Evolutionary conservation across 2,113 vertebrate species (phyloP), one percentile per base, ranked within the genome.

Genomic region (Antigone vipio): DNA sequence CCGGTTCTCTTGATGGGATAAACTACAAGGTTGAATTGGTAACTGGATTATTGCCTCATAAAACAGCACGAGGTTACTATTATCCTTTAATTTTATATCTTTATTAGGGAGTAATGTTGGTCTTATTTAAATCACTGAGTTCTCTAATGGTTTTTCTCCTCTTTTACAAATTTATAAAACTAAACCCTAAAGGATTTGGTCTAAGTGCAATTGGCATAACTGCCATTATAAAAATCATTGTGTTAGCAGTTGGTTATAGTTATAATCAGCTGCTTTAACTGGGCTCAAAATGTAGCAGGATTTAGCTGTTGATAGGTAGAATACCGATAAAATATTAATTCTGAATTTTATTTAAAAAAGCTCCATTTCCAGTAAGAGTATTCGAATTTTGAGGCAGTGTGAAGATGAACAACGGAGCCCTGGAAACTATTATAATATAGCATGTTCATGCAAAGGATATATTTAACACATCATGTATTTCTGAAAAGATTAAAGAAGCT

Each of bases 41-140:
- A 96, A 96, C 91, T 88, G 93, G 91, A 94, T 97, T 97, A 95
- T 95, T 97, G 96, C 95, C 94, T 97, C 94, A 96, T 98, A 97
- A 98, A 98, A 98, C 96, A 97, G 94, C 95, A 96, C 64, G 96
- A 96, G 80, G 94, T 98, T 98, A 96, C 93, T 96, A 95, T 98
- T 98, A 96, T 95, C 95, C 95, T 96, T 98, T 98, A 98, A 97
- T 98, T 98, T 98, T 98, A 97, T 97, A 96, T 97, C 97, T 97
- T 98, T 97, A 96, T 97, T 97, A 97, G 97, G 92, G 96, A 89
- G 91, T 96, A 97, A 97, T 97, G 89, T 89, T 97, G 92, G 93
- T 96, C 93, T 95, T 97, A 95, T 93, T 97, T 96, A 85, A 97
- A 91, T 97, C 50, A 69, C 91, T 98, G 89, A 96, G 42, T 95